These are phyloP conservation scores for Sebastes minor DNA, from an alignment of 2,797 vertebrate genomes.

Conservation along the genomic window DNA sequence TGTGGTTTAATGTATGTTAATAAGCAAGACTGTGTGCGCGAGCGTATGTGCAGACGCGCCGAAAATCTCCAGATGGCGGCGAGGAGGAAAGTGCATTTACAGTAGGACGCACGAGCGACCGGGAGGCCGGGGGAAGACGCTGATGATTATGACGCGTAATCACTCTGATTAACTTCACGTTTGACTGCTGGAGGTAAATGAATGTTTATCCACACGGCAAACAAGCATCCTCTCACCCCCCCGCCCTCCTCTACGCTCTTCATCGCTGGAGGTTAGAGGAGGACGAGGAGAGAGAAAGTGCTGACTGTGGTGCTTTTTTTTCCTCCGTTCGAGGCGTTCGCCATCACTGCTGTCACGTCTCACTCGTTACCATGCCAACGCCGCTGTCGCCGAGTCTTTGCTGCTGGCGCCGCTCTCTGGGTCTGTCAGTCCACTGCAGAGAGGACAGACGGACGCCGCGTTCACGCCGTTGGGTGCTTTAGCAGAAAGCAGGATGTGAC, in stretches of 20 bases:
- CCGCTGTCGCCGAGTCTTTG: constrained; percentile 25
- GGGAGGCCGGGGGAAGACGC: constrained; percentile 47
- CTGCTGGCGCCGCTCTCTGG: constrained; percentile 55
- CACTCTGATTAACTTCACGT: constrained; percentile 82
- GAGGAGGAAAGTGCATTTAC: constrained; percentile 49
- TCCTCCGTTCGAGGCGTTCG: constrained; percentile 13
- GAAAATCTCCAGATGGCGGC: constrained; percentile 72
- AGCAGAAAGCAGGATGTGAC: background rate
- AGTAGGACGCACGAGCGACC: constrained; percentile 40
- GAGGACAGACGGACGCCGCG: background rate
- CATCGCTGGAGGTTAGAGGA: constrained; percentile 58
- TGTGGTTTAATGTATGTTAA: constrained; percentile 63
- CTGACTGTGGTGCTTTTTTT: constrained; percentile 69
- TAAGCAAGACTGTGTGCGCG: constrained; percentile 23
- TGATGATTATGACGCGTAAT: constrained; percentile 75
- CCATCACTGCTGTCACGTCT: constrained; percentile 56
- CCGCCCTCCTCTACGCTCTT: constrained; percentile 5
- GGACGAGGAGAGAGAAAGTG: constrained; percentile 50
- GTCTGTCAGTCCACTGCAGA: constrained; percentile 46
- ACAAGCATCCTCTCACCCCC: constrained; percentile 51
- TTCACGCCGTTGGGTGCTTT: background rate
- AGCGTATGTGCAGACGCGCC: constrained; percentile 14
- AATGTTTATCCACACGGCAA: constrained; percentile 81
- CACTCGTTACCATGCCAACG: constrained; percentile 68
- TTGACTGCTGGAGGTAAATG: constrained; percentile 79